Evolutionary conservation across 1,140 invertebrate genomes (phyloP), one percentile per base, ranked within the genome.

Genomic region (Wiebesia pumilae): DNA sequence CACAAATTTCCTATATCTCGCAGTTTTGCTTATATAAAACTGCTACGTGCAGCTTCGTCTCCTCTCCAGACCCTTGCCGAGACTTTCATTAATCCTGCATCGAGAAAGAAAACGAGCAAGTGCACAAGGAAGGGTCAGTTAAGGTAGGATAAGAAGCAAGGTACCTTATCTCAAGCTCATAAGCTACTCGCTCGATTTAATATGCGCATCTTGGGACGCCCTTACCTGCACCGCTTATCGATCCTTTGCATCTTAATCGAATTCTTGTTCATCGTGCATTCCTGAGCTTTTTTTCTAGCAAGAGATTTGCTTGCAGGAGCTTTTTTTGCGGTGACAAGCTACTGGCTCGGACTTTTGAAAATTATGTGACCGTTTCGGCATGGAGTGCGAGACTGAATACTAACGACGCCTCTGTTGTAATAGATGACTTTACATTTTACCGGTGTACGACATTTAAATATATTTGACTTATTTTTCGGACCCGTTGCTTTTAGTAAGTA

Each of bases 181-280:
- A 69, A 79, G 84, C 83, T 51, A 73, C 58, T 84, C 62, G 84
- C 75, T 80, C 67, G 65, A 81, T 81, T 85, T 81, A 85, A 85
- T 79, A 85, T 87, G 85, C 71, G 43, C 86, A 73, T 54, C 85
- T 85, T 2, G 79, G 24, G 73, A 30, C 30, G 16, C 77, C 33
- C 77, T 78, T 78, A 47, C 77, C 30, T 78, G 78, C 51, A n/a
- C 71, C 54, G n/a, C 69, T 83, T 87, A 87, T 87, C 86, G 54
- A 27, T 24, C n/a, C 62, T 43, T 19, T 51, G 81, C 62, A 87
- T 87, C 86, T 87, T 87, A 87, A 87, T 87, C 81, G 81, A 87
- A 87, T 85, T 79, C 81, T 83, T 83, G 81, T 78, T 62, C 81
- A 54, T 83, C 54, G 58, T 84, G 67, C 54, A 71, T 24, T 75